Conservation (phyloP, 1,140 invertebrate species). For the Drosophila oshimai region DNA sequence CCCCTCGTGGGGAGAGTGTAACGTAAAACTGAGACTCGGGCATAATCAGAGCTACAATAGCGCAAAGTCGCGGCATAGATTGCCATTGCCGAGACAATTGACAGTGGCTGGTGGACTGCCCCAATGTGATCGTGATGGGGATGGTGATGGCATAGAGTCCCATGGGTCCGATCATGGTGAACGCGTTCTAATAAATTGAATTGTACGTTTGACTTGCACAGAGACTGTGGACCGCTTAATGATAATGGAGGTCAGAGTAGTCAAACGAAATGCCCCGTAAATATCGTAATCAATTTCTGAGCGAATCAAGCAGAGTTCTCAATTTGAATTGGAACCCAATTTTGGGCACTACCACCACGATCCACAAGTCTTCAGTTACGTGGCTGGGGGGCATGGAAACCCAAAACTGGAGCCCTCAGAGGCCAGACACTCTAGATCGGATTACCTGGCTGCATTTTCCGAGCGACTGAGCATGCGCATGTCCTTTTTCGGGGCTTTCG, state of each 20-base stretch:
- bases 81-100: conserved; percentile 69
- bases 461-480: conserved; percentile 66
- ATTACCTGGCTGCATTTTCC: conserved; percentile 77
- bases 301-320: conserved; percentile 20
- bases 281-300: conserved; percentile 75
- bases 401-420: conserved; percentile 33
- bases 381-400: conserved; percentile 29
- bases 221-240: conserved; percentile 45
- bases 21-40: conserved; percentile 32
- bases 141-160: background rate
- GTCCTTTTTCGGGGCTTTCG: conserved; percentile 63
- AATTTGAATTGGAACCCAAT: conserved; percentile 57
- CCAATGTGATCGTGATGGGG: conserved; percentile 12
- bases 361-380: conserved; percentile 51
- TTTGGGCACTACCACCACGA: conserved; percentile 8
- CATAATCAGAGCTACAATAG: conserved; percentile 38
- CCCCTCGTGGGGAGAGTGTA: conserved; percentile 10
- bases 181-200: conserved; percentile 79
- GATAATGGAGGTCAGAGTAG: conserved; percentile 79
- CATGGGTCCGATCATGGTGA: conserved; percentile 56
- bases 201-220: conserved; percentile 76
- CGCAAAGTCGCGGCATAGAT: conserved; percentile 51
- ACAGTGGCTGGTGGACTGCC: conserved; percentile 30
- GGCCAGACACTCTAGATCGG: conserved; percentile 57
- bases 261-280: conserved; percentile 76